phyloP scores from a whole-genome alignment of 2,113 vertebrate genomes.

The Serilophus lunatus region DNA sequence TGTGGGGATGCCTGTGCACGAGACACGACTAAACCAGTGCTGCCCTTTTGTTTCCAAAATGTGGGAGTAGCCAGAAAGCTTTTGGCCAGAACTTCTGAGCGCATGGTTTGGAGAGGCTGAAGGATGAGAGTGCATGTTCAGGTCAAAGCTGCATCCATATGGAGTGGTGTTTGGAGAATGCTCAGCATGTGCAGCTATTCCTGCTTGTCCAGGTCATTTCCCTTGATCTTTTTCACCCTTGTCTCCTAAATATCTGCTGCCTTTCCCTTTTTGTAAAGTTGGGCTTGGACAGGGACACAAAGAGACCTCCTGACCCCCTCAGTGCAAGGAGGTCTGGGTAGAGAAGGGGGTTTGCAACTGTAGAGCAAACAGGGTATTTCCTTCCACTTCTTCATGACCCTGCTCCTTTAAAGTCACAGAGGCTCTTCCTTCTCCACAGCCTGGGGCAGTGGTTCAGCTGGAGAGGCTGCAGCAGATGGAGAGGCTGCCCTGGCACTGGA shows the following conservation, averaged over 20 bases:
- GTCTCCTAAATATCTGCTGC: background rate
- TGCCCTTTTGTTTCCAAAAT: background rate
- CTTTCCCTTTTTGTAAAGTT: rapidly evolving
- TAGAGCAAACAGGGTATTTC: background rate
- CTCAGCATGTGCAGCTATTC: rapidly evolving
- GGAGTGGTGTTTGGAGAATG: background rate
- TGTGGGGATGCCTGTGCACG: rapidly evolving
- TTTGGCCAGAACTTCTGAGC: background rate
- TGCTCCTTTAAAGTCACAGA: background rate
- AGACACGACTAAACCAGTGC: background rate
- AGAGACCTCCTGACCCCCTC: background rate
- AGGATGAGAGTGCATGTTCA: background rate
- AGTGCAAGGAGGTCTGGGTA: background rate
- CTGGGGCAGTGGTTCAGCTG: background rate
- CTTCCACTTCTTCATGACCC: background rate
- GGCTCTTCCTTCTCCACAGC: background rate
- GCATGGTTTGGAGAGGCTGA: background rate
- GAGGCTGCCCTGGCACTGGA: background rate
- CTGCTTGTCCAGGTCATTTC: background rate
- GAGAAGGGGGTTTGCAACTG: background rate
- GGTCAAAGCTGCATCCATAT: background rate
- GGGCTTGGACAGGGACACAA: background rate
- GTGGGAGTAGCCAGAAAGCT: background rate
- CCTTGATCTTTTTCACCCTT: background rate
- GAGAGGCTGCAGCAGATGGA: constrained; percentile 18